Base-by-base conservation (phyloP, 2,113 vertebrate species). In the Cacatua alba region DNA sequence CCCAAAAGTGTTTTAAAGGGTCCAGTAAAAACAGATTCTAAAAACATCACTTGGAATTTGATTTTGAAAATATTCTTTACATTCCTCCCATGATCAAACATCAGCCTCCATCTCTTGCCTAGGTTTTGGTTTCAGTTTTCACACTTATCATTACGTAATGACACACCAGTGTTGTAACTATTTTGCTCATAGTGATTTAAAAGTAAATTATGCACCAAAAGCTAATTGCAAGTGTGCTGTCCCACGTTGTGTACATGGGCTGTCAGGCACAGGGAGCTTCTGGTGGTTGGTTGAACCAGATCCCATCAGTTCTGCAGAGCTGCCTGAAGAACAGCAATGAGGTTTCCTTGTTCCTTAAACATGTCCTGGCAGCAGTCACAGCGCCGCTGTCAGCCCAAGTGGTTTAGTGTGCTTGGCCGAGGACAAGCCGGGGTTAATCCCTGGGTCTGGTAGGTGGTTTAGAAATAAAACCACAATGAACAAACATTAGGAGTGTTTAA, bases 351-450 rank as follows among this genome's bases (percentile, higher is more conserved):
- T 19, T 28, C 25, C 68, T 39, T 17, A n/a, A 59, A n/a, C 55
- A 14, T 23, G 14, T 46, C 5, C 65, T 35, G 28, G 49, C 48
- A 69, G 72, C 65, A 39, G 77, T 29, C 20, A 5, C 39, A 26
- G 5, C 0, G 6, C 23, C 21, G 39, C 13, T 63, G 12, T 31
- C 0, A 1, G 28, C 11, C 28, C 17, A 5, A 17, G 69, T 1
- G 4, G 12, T 39, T 51, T 18, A 20, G 24, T 11, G 26, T 29
- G 44, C 41, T 48, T 35, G 13, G 17, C 13, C 44, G 29, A 48
- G 43, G 37, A 9, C 43, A 64, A 60, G 39, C 29, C 29, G 7
- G 37, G n/a, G 52, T 65, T 48, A 41, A 35, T 8, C 7, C 57
- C 55, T 25, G 17, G 44, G 8, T 13, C 9, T 17, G 26, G 14